Percentiles rank a stretch among this genome's conserved stretches.
Conservation (phyloP, 64 coral and sea anemone species). For the Pachyseris speciosa region DNA sequence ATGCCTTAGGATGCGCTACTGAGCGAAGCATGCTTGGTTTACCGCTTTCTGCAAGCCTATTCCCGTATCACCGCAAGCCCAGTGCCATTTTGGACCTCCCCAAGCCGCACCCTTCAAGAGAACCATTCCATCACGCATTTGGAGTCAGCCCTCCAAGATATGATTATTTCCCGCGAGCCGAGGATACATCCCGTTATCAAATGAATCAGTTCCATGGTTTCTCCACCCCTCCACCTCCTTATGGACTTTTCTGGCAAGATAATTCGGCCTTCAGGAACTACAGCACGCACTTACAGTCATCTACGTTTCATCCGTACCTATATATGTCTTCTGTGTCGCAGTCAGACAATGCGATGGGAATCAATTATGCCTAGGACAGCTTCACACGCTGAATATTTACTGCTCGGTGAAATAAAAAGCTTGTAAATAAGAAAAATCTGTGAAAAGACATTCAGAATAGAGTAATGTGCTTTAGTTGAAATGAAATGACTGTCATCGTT, state of each 20-base stretch:
- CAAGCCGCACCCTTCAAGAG: constrained; percentile 10
- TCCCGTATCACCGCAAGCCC: constrained; percentile 14
- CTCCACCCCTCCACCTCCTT: constrained; percentile 18
- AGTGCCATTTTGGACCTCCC: background rate
- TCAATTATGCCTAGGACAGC: constrained; percentile 9
- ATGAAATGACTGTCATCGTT: too few species aligned
- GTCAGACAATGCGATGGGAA: constrained; percentile 21
- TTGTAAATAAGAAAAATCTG: background rate
- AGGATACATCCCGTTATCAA: background rate
- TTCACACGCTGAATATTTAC: background rate
- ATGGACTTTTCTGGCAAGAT: constrained; percentile 32
- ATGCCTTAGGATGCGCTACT: background rate
- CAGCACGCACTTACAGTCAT: constrained; percentile 9
- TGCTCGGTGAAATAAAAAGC: background rate
- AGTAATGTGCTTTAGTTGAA: background rate
- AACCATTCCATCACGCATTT: constrained; percentile 6
- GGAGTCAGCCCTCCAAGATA: constrained; percentile 25
- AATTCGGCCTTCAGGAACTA: constrained; percentile 39
- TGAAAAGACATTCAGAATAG: background rate
- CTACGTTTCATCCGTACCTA: constrained; percentile 15
- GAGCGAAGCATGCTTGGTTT: constrained; percentile 2
- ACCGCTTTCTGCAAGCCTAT: constrained; percentile 13
- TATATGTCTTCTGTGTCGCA: constrained; percentile 16
- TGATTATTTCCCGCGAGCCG: background rate
- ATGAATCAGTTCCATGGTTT: constrained; percentile 26